Evolutionary conservation across 2,888 invertebrate species (phyloP), one percentile per base, ranked within the genome.

Genomic region (Drosophila ezoana): DNA sequence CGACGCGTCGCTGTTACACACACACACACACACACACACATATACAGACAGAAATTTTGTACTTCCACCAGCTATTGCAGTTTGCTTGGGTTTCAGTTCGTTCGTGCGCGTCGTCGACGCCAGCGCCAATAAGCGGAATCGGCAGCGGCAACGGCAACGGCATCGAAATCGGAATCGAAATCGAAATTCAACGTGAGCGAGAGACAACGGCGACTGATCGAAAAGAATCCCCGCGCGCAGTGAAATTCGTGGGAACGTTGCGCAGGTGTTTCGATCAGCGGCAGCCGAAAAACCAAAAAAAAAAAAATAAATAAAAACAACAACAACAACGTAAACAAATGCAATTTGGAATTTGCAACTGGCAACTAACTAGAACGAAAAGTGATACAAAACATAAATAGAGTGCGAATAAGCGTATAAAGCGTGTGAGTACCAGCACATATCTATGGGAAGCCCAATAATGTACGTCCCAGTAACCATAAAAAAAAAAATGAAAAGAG

Each of bases 391-490:
- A 68, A 64, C 60, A 69, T 74, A 73, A 76, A 78, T 73, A 76
- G 70, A 76, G 76, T 76, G 78, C 54, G 44, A 43, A 44, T 44
- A 43, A 8, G 35, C 23, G 54, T 16, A 65, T 45, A 37, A 40
- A 66, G 56, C 75, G 71, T 71, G 79, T 79, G 72, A 79, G 79
- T 77, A 76, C 23, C 48, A 57, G 35, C 41, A 45, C 37, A 52
- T 56, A 58, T 73, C 69, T 65, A 65, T 76, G 61, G 61, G 76
- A 70, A 76, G 79, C 76, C 79, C 74, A 78, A 78, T 76, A 78
- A 74, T 76, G 69, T 67, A 60, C 83, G 83, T 86, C 87, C 88
- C 78, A 86, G 81, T 85, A 89, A 87, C 89, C 81, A 84, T 76
- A 72, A 84, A 79, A 82, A 79, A 62, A 47, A 49, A 59, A 38